Conservation (phyloP, 2,113 vertebrate species). For the Trachemys scripta region DNA sequence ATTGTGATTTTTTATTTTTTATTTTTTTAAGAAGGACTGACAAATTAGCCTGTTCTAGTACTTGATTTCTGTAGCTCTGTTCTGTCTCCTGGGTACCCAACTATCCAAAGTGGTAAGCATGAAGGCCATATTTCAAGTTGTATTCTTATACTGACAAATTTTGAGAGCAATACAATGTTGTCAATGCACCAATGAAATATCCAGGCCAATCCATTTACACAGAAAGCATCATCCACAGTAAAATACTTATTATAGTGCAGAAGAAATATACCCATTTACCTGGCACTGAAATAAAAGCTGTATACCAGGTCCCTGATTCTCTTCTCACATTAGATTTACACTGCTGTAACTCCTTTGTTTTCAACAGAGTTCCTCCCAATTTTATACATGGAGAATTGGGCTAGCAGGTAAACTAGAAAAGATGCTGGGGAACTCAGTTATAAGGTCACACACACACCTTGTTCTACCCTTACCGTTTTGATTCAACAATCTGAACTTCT, state of each 20-base stretch:
- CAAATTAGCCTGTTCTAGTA: not conserved
- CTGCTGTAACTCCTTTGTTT: not conserved
- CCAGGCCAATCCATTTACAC: not conserved
- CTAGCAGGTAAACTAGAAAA: not conserved
- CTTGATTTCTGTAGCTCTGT: not conserved
- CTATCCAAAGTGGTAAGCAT: not conserved
- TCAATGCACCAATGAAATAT: not conserved
- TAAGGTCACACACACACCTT: not conserved
- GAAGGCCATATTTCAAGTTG: not conserved
- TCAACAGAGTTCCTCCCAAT: not conserved
- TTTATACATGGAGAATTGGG: not conserved
- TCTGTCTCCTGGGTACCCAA: not conserved
- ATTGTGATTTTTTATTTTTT: not conserved
- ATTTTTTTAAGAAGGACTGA: not conserved
- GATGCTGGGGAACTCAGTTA: not conserved
- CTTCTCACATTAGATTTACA: not conserved
- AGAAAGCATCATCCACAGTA: not conserved
- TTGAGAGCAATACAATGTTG: not conserved
- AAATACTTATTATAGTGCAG: not conserved
- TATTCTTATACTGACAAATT: not conserved
- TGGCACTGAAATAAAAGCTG: not conserved
- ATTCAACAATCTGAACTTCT: not conserved
- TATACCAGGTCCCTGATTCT: not conserved
- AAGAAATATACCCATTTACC: not conserved
- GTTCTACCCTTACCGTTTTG: not conserved